Evolutionary conservation across 1,140 invertebrate genomes (phyloP), one percentile per base, ranked within the genome.

Genomic region (Drosophila jambulina): DNA sequence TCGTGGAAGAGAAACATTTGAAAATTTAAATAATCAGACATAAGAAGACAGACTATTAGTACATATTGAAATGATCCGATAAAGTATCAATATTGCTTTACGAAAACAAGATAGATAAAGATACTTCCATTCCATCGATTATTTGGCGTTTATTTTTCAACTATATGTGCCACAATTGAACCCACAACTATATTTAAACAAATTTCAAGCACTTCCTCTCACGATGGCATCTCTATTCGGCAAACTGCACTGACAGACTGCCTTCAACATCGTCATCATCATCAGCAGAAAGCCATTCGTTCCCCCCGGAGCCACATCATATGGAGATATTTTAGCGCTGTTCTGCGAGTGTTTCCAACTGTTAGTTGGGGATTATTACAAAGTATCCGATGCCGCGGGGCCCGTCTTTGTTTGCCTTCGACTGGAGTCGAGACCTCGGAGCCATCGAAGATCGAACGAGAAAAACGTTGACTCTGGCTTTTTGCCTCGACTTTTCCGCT

Each of bases 341-440:
- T 49, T 21, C 45, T 68, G 46, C 64, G 53, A 68, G 64, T 63
- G 56, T 76, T 67, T 65, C 70, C 40, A 61, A 64, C 81, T 87
- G 77, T 80, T 68, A 80, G 80, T 62, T 83, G 72, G 75, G 78
- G 72, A 87, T 84, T 81, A 80, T 88, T 87, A 80, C 80, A 78
- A 71, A 82, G 79, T 77, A 76, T 75, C 53, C 82, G 80, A 88
- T 54, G 76, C 76, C 67, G 58, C 43, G 74, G 58, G 40, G 40
- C 36, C 27, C 17, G 53, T 43, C 43, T 78, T 82, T 77, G 80
- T 68, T 78, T 82, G 72, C 69, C 58, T 65, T 53, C n/a, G 34
- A 46, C 45, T 58, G 38, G 36, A 34, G 65, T 43, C 42, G 9
- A 42, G 68, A 48, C 49, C 48, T 32, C 42, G 49, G 7, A 56